These are phyloP conservation scores for Dendrolimus punctatus DNA, from an alignment of 1,140 invertebrate species.

Conservation along the genomic window DNA sequence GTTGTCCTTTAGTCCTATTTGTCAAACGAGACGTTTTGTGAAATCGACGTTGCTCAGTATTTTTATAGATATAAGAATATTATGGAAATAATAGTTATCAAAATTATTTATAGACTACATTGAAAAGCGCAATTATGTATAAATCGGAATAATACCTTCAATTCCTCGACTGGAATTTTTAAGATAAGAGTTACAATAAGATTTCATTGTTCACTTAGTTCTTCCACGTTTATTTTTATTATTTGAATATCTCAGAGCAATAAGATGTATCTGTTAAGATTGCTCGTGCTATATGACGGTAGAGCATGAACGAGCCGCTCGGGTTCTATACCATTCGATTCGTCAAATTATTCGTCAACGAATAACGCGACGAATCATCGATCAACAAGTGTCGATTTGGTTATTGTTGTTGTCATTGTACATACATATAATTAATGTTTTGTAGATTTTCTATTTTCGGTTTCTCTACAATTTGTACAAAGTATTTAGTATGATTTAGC, in stretches of 20 bases:
- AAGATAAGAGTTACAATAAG: constrained; percentile 35
- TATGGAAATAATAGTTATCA: constrained; percentile 35
- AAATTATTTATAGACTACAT: constrained; percentile 53
- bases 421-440: constrained; percentile 47
- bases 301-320: constrained; percentile 12
- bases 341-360: constrained; percentile 12
- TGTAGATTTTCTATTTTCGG: constrained; percentile 66
- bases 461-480: constrained; percentile 62
- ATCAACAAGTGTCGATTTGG: constrained; percentile 37
- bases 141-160: constrained; percentile 24
- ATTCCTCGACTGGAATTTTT: constrained; percentile 40
- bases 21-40: constrained; percentile 45
- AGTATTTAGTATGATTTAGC: constrained; percentile 51
- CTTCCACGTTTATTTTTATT: constrained; percentile 41
- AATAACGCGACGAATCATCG: constrained; percentile 16
- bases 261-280: constrained; percentile 17
- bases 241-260: constrained; percentile 25
- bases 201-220: constrained; percentile 36
- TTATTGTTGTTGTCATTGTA: constrained; percentile 64
- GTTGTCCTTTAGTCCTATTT: constrained; percentile 25
- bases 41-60: constrained; percentile 67
- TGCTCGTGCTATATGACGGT: not conserved
- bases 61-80: constrained; percentile 65
- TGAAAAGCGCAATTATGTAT: constrained; percentile 39
- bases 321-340: constrained; percentile 13